These are phyloP conservation scores for Semibalanus balanoides DNA, from an alignment of 1,140 invertebrate genomes.

Conservation along the genomic window DNA sequence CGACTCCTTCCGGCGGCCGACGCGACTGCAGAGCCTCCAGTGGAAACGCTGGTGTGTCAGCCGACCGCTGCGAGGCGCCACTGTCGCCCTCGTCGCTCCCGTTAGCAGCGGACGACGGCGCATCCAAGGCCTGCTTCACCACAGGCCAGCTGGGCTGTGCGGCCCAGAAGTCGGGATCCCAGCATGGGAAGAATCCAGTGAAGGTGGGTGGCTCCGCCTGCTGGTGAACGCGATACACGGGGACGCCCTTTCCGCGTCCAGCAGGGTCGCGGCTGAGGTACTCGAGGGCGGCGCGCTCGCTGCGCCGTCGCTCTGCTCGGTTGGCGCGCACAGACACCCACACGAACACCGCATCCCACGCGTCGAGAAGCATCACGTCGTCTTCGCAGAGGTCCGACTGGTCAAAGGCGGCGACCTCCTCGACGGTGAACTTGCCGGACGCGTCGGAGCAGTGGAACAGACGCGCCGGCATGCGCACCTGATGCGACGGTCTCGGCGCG, in stretches of 20 bases:
- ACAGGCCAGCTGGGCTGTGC: neutral
- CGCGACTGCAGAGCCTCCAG: neutral
- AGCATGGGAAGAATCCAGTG: slow-evolving; percentile 77
- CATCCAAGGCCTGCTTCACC: neutral
- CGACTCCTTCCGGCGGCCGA: neutral
- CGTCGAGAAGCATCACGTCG: slow-evolving; percentile 72
- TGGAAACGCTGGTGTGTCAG: neutral
- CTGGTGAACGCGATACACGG: slow-evolving; percentile 62
- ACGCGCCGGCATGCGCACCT: slow-evolving; percentile 32
- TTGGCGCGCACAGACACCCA: slow-evolving; percentile 62
- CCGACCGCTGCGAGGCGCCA: too few species aligned
- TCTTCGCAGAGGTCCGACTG: slow-evolving; percentile 67
- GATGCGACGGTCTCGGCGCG: slow-evolving; percentile 32
- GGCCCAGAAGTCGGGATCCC: slow-evolving; percentile 59
- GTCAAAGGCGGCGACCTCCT: slow-evolving; percentile 68
- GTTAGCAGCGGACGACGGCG: neutral
- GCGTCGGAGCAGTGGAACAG: slow-evolving; percentile 56
- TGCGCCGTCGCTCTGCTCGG: slow-evolving; percentile 40
- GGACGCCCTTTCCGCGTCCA: slow-evolving; percentile 55
- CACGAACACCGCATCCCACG: slow-evolving; percentile 59
- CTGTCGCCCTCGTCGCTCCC: neutral
- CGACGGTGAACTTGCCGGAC: slow-evolving; percentile 40
- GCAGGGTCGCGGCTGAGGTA: slow-evolving; percentile 51
- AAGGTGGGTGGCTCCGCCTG: slow-evolving; percentile 75
- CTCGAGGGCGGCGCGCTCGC: slow-evolving; percentile 38